Evolutionary conservation across 2,797 vertebrate species (phyloP).

Genomic region (Enteromius afrohamiltoni): DNA sequence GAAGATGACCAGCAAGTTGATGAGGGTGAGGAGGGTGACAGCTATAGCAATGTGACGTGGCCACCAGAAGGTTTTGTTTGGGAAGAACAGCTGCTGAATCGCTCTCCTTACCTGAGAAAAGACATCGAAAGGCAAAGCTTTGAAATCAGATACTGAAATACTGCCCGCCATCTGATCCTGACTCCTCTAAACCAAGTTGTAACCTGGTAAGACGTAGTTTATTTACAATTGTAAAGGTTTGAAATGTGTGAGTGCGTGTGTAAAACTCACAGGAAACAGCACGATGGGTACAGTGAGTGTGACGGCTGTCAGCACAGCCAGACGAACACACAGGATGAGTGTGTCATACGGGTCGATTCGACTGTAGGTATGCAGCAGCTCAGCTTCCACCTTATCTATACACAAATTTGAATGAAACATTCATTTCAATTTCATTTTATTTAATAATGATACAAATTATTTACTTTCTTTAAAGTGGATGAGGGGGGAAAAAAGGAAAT

Average conservation of each 20-base stretch:
- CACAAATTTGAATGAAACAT: constrained; percentile 25
- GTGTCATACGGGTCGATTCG: constrained; percentile 88
- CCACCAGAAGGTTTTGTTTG: constrained; percentile 94
- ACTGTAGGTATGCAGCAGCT: constrained; percentile 95
- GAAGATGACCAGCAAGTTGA: constrained; percentile 96
- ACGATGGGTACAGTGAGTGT: constrained; percentile 97
- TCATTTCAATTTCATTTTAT: neutral
- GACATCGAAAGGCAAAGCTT: neutral
- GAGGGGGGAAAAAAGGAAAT: no score
- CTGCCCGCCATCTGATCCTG: neutral
- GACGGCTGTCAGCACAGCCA: constrained; percentile 93
- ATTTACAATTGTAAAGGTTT: neutral
- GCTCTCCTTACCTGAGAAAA: constrained; percentile 88
- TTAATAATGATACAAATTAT: neutral
- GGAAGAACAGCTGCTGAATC: constrained; percentile 94
- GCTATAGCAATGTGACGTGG: constrained; percentile 88
- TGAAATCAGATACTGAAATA: neutral
- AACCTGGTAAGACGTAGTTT: neutral
- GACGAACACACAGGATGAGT: constrained; percentile 91
- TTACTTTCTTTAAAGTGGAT: neutral
- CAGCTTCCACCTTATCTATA: constrained; percentile 88
- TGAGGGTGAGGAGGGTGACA: constrained; percentile 81
- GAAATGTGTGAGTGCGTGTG: neutral
- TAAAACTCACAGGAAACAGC: constrained; percentile 90
- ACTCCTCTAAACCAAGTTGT: neutral